Evolutionary conservation across 2,113 vertebrate species (phyloP).

Genomic region (Plestiodon gilberti): DNA sequence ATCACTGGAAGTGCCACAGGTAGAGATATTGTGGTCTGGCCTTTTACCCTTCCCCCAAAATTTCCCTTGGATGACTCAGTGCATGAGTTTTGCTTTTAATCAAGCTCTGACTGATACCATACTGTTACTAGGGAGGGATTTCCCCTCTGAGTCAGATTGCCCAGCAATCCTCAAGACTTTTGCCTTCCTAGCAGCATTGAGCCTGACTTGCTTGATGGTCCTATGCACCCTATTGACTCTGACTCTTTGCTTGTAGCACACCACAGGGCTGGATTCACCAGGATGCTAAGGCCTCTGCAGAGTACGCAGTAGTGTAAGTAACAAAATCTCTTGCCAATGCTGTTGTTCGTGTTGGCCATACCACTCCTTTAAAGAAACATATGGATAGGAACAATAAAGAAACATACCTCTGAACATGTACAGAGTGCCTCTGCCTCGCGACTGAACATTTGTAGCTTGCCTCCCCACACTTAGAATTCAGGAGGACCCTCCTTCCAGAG

Average conservation of each 20-base stretch:
- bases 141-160: neutral
- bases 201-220: neutral
- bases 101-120: neutral
- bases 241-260: neutral
- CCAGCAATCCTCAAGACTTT: neutral
- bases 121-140: neutral
- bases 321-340: neutral
- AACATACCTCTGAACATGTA: neutral
- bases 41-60: neutral
- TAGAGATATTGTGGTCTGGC: neutral
- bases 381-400: neutral
- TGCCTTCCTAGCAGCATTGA: neutral
- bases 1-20: neutral
- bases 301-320: neutral
- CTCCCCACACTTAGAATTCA: neutral
- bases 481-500: neutral
- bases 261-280: neutral
- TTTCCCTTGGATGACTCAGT: neutral
- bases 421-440: neutral
- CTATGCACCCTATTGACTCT: neutral
- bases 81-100: neutral
- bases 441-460: neutral
- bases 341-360: neutral
- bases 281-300: neutral
- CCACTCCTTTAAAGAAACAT: neutral